Evolutionary conservation across 1,140 invertebrate species (phyloP), one percentile per base, ranked within the genome.

Genomic region (Penaeus japonicus): DNA sequence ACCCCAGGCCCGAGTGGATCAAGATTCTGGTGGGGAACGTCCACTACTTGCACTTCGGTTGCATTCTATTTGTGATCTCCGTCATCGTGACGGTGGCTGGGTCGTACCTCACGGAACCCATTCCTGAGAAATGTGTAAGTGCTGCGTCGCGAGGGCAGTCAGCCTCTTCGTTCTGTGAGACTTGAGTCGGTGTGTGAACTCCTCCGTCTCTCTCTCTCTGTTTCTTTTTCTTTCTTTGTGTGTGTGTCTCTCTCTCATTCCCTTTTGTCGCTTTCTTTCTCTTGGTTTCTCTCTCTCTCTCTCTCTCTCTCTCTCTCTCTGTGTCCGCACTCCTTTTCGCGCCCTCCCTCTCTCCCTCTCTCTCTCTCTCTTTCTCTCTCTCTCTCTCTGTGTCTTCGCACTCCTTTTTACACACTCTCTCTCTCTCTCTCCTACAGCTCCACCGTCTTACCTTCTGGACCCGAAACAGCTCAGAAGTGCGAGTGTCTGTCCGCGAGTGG

Each of bases 11-110:
- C 1, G 91, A 92, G 54, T 91, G 90, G 89, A 92, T 92, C 39
- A 91, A 91, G 27, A 62, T 83, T 15, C 92, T 93, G 35, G 90
- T 94, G 18, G 92, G 91, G 1, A 91, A 94, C 57, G 91, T 94
- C 81, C 94, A 94, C 85, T 94, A 93, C 91, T 92, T 94, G 84
- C 94, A 94, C 91, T 94, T 94, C 89, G 92, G 92, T 5, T 90
- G 92, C 54, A 91, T 93, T 22, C 90, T 94, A 18, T 94, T 94
- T 55, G 24, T 93, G 18, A 91, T 94, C 17, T 92, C 92, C 20
- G 91, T 91, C 17, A 57, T 92, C 0, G 90, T 93, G 0, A 92
- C 93, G 7, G 91, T 93, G 17, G 89, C 91, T 30, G 92, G 94
- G 77, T 92, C 92, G 30, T 90, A 92, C 10, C 80, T 93, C 2